These are phyloP conservation scores for Yoshiicerus persimilis DNA, from an alignment of 1,140 invertebrate genomes.

Conservation along the genomic window DNA sequence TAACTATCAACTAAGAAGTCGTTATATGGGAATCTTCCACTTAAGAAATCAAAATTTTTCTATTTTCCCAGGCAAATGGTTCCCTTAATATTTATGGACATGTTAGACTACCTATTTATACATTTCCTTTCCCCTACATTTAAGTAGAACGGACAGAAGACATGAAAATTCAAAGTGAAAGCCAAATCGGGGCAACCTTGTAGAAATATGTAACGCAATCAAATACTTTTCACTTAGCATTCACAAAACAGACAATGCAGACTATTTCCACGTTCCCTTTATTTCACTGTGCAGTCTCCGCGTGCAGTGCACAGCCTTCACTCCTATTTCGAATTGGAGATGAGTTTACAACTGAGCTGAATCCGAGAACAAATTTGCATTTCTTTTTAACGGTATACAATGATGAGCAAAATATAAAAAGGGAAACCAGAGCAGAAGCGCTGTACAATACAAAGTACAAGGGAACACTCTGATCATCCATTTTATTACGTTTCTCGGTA, in stretches of 20 bases:
- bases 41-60: not conserved
- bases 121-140: not conserved
- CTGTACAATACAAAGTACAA: not conserved
- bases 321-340: not conserved
- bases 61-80: not conserved
- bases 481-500: not conserved
- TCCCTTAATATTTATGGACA: not conserved
- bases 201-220: not conserved
- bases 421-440: too few relatives aligned
- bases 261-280: not conserved
- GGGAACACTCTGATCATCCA: not conserved
- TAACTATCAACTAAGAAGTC: not conserved
- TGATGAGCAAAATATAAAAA: not conserved
- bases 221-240: not conserved
- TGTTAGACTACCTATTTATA: too few relatives aligned
- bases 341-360: not conserved
- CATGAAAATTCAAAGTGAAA: not conserved
- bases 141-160: too few relatives aligned
- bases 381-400: not conserved
- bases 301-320: not conserved
- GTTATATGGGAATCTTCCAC: not conserved
- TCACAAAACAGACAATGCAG: not conserved
- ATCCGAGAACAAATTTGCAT: not conserved
- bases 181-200: not conserved
- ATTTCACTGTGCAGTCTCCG: not conserved